Base-by-base conservation (phyloP, 2,797 vertebrate genomes). In the Alauda arvensis region DNA sequence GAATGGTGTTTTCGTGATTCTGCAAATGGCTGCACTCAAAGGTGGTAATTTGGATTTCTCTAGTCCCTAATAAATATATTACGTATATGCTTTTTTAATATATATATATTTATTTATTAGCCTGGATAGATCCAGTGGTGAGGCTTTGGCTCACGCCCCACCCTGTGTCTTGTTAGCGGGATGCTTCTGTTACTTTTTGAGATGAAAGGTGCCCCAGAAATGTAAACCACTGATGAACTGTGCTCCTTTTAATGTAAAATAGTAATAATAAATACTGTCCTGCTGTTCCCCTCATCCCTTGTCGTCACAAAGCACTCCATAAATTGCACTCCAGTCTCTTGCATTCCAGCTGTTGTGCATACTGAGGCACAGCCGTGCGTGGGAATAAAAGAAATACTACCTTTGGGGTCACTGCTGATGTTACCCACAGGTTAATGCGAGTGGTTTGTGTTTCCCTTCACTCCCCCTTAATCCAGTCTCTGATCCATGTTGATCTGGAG, bases 271-370 rank as follows among this genome's bases (percentile, higher is more conserved):
- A 91, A 90, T 78, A 56, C 42, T 81, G 7, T 79, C 80, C 55
- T 55, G 74, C 81, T 61, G 68, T 29, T 87, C 75, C 61, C 15
- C 84, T 76, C 67, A n/a, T 91, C 65, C 71, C 75, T 43, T 2
- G 28, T 37, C 68, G 4, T 93, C 89, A 85, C 85, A 42, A 37
- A 85, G 77, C 87, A 85, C 92, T 88, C 83, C 89, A 93, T 95
- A 93, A 93, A 94, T 93, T 51, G 65, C 10, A 3, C 77, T 85
- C 62, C 61, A 68, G 67, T 80, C 85, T 39, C 59, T 48, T 10
- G 11, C 71, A 61, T 89, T 90, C 93, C 89, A 89, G 87, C 85
- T 86, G 77, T 65, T 84, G 85, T 9, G 4, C 0, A 1, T 18
- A 48, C n/a, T 1, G 3, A 53, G 85, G 24, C 57, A 56, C 25